These are phyloP conservation scores for Coenonympha arcania DNA, from an alignment of 2,888 invertebrate species.

Conservation along the genomic window DNA sequence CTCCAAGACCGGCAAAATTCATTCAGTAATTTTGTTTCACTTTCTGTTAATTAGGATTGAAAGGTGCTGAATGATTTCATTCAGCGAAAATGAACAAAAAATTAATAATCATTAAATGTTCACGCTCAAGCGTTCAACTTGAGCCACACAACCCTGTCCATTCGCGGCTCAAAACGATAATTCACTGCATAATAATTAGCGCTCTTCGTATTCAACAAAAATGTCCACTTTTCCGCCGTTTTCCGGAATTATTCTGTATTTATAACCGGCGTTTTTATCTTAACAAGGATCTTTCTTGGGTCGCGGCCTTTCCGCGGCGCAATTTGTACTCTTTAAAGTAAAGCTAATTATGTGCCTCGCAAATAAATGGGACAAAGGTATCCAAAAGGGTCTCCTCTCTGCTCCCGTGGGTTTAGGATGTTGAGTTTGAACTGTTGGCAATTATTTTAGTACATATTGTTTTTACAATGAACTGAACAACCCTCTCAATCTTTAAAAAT, in stretches of 20 bases:
- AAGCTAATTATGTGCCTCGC: conserved; percentile 15
- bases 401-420: not conserved
- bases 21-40: too few species aligned
- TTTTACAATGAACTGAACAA: not conserved
- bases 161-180: conserved; percentile 52
- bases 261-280: conserved; percentile 47
- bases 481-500: too few species aligned
- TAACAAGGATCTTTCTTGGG: conserved; percentile 39
- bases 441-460: not conserved
- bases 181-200: conserved; percentile 68
- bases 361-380: conserved; percentile 16
- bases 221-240: conserved; percentile 53
- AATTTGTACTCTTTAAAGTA: conserved; percentile 21
- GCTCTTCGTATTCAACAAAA: conserved; percentile 62
- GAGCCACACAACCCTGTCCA: conserved; percentile 24
- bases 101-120: too few species aligned
- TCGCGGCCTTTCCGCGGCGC: conserved; percentile 16
- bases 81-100: too few species aligned
- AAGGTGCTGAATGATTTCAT: too few species aligned
- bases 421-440: not conserved
- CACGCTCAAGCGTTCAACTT: conserved; percentile 21
- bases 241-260: conserved; percentile 60
- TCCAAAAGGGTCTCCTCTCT: conserved; percentile 5
- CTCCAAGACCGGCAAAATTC: too few species aligned
- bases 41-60: too few species aligned